Evolutionary conservation across 2,888 invertebrate species (phyloP).

Genomic region (Tiliacea citrago): DNA sequence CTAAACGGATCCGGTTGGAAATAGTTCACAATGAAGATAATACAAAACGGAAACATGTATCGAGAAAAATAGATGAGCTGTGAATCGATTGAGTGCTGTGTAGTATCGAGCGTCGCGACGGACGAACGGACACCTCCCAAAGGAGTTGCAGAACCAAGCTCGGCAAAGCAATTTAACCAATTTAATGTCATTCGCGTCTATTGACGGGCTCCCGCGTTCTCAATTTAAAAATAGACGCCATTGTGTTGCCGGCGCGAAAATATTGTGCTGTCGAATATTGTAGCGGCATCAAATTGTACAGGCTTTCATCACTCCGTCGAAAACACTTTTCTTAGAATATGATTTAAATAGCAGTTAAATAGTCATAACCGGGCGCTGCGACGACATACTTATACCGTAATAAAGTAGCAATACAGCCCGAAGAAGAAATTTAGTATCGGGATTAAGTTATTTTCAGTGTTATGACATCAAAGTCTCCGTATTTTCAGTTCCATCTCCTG

Average conservation of each 20-base stretch:
- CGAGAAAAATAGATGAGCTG: slow-evolving; percentile 73
- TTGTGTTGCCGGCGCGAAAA: slow-evolving; percentile 83
- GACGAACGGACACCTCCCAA: slow-evolving; percentile 80
- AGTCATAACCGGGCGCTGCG: slow-evolving; percentile 77
- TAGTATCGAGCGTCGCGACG: slow-evolving; percentile 67
- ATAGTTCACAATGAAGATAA: slow-evolving; percentile 59
- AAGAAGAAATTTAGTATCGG: slow-evolving; percentile 70
- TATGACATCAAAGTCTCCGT: slow-evolving; percentile 59
- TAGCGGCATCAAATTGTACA: slow-evolving; percentile 51
- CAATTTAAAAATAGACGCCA: slow-evolving; percentile 88
- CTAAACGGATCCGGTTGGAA: slow-evolving; percentile 48
- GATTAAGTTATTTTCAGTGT: slow-evolving; percentile 70
- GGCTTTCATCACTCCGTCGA: slow-evolving; percentile 50
- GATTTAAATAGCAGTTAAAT: slow-evolving; percentile 83
- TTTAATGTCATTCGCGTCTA: slow-evolving; percentile 89
- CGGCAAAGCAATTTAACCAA: slow-evolving; percentile 89
- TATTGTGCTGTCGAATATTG: slow-evolving; percentile 62
- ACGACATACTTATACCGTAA: slow-evolving; percentile 83
- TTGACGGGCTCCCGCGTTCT: slow-evolving; percentile 87
- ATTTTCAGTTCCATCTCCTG: slow-evolving; percentile 62
- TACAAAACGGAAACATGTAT: slow-evolving; percentile 66
- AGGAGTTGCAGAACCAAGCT: slow-evolving; percentile 84
- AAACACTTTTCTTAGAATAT: slow-evolving; percentile 80
- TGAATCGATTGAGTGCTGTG: slow-evolving; percentile 73
- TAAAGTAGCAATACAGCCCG: slow-evolving; percentile 77